phyloP scores from a whole-genome alignment of 2,888 invertebrate genomes.

The Brachylomia viminalis region DNA sequence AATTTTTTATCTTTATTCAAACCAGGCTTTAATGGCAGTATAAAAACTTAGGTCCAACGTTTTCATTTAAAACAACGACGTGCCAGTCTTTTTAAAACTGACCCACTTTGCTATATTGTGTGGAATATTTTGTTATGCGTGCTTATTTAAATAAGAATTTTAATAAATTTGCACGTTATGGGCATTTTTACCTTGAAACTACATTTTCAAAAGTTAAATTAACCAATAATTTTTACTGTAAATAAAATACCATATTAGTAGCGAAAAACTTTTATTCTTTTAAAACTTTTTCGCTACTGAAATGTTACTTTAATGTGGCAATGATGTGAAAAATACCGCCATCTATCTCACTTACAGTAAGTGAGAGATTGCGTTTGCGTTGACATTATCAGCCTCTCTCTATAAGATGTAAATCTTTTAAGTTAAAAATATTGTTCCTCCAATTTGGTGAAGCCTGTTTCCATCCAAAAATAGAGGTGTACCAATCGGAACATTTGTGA shows the following conservation, averaged over 20 bases:
- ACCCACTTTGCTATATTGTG: conserved; percentile 44
- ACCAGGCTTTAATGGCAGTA: conserved; percentile 52
- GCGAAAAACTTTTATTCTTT: not conserved
- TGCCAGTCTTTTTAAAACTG: conserved; percentile 44
- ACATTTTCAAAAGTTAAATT: not conserved
- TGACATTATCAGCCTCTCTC: not conserved
- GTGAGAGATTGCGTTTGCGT: too few relatives aligned
- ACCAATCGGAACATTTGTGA: conserved; percentile 30
- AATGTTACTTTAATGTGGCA: not conserved
- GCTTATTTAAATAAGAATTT: conserved; percentile 8
- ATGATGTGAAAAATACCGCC: not conserved
- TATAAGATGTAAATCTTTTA: not conserved
- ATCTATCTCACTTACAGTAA: not conserved
- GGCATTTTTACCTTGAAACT: not conserved
- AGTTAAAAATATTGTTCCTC: not conserved
- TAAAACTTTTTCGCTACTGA: not conserved
- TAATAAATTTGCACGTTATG: not conserved
- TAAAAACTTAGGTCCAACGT: conserved; percentile 56
- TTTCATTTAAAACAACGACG: conserved; percentile 55
- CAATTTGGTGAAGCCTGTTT: conserved; percentile 2
- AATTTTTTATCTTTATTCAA: conserved; percentile 55
- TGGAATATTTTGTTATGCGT: conserved; percentile 23
- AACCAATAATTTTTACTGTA: not conserved
- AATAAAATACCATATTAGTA: not conserved
- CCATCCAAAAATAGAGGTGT: conserved; percentile 18